phyloP scores from a whole-genome alignment of 2,888 invertebrate genomes.

The Operophtera brumata region DNA sequence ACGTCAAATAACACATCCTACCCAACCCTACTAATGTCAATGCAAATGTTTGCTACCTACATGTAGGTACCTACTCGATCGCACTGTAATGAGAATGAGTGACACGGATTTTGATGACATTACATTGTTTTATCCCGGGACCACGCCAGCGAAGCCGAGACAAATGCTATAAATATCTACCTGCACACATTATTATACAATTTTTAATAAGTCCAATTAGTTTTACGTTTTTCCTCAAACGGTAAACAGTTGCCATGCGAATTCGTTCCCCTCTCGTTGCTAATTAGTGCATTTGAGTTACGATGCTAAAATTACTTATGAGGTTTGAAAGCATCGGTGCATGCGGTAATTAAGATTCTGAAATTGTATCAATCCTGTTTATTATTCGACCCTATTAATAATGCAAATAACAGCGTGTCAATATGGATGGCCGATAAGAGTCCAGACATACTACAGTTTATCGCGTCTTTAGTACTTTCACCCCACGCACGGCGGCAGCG shows the following conservation, averaged over 20 bases:
- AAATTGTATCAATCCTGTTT: slow-evolving; percentile 18
- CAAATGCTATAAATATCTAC: no score
- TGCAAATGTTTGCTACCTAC: no score
- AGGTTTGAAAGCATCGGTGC: slow-evolving; percentile 41
- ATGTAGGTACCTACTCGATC: no score
- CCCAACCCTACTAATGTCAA: no score
- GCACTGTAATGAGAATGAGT: no score
- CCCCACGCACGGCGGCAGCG: no score
- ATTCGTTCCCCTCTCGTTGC: slow-evolving; percentile 46
- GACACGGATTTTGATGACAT: no score
- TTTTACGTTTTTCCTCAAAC: slow-evolving; percentile 48
- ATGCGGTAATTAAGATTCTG: slow-evolving; percentile 28
- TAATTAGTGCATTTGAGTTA: slow-evolving; percentile 54
- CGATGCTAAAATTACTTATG: slow-evolving; percentile 44
- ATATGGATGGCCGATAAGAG: slow-evolving; percentile 47
- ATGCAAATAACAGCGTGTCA: slow-evolving; percentile 36
- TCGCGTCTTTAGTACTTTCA: not conserved
- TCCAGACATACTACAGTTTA: slow-evolving; percentile 39
- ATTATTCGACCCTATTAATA: slow-evolving; percentile 28
- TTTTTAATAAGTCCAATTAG: slow-evolving; percentile 42
- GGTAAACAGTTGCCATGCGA: slow-evolving; percentile 45
- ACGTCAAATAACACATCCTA: slow-evolving; percentile 1
- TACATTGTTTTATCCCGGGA: no score
- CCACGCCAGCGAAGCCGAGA: no score
- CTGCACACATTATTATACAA: not conserved